A percentile compares a stretch with the other conserved stretches of the same genome.
phyloP scores from a whole-genome alignment of 2,113 vertebrate species.

The Lycaon pictus region DNA sequence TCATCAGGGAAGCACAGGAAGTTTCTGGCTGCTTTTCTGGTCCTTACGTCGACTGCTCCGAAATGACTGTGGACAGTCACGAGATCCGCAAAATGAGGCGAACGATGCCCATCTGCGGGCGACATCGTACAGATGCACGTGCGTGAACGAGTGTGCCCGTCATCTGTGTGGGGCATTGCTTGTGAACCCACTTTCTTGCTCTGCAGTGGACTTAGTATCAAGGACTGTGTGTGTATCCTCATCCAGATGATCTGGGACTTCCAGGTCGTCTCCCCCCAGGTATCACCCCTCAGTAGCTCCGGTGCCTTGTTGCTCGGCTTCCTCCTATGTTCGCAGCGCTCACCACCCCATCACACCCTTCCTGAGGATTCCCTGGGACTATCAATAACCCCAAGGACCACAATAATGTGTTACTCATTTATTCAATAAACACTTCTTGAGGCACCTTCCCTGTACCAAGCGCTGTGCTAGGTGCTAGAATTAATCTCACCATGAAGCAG shows the following conservation, averaged over 20 bases:
- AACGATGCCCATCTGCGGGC: fast-evolving
- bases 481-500: not conserved
- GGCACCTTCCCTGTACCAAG: not conserved
- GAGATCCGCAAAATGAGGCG: not conserved
- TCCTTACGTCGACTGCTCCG: not conserved
- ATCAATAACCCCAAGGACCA: not conserved
- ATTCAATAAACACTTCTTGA: not conserved
- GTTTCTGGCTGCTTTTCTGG: not conserved
- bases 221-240: not conserved
- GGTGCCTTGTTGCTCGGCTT: not conserved
- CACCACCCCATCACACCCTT: fast-evolving
- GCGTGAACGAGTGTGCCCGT: fast-evolving
- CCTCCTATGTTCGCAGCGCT: not conserved
- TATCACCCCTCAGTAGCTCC: not conserved
- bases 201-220: fast-evolving
- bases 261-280: not conserved
- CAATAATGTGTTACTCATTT: not conserved
- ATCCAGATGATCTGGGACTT: not conserved
- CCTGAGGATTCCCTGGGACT: not conserved
- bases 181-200: not conserved
- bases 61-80: not conserved
- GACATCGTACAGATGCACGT: fast-evolving
- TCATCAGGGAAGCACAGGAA: not conserved
- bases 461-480: not conserved
- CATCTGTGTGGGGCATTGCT: fast-evolving